Conservation (phyloP, 2,797 vertebrate species). For the Sebastiscus albofasciatus region DNA sequence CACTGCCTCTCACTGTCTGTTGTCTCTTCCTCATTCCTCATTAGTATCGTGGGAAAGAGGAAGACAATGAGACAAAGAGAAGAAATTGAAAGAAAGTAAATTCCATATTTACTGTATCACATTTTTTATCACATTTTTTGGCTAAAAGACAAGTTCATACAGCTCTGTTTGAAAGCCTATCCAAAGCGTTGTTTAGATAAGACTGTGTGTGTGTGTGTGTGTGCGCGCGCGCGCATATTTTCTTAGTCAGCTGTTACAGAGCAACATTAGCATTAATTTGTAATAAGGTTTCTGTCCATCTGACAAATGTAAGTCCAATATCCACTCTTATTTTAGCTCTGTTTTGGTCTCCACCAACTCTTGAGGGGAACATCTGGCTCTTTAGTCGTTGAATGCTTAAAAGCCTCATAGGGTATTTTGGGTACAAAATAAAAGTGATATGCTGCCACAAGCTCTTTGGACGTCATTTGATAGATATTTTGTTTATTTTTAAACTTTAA, state of each 20-base stretch:
- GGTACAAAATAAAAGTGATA: neutral
- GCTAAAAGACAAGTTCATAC: neutral
- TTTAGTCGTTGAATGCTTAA: neutral
- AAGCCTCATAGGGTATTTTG: neutral
- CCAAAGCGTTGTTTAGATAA: neutral
- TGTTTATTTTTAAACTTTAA: too few species aligned
- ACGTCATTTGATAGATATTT: neutral
- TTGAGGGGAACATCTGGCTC: neutral
- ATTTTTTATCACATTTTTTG: neutral
- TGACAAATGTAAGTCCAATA: neutral
- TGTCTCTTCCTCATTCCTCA: neutral
- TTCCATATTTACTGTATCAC: neutral
- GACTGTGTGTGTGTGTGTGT: neutral
- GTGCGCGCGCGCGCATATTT: neutral
- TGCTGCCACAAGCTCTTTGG: neutral
- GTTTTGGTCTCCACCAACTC: neutral
- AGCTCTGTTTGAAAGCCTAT: neutral
- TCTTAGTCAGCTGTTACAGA: neutral
- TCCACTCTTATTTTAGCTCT: neutral
- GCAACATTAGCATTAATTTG: neutral
- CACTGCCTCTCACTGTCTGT: neutral
- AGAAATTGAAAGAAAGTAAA: neutral
- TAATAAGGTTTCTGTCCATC: neutral
- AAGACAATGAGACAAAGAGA: neutral
- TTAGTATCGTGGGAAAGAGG: conserved; percentile 4